Evolutionary conservation across 2,888 invertebrate species (phyloP).

Genomic region (Ophion ellenae): DNA sequence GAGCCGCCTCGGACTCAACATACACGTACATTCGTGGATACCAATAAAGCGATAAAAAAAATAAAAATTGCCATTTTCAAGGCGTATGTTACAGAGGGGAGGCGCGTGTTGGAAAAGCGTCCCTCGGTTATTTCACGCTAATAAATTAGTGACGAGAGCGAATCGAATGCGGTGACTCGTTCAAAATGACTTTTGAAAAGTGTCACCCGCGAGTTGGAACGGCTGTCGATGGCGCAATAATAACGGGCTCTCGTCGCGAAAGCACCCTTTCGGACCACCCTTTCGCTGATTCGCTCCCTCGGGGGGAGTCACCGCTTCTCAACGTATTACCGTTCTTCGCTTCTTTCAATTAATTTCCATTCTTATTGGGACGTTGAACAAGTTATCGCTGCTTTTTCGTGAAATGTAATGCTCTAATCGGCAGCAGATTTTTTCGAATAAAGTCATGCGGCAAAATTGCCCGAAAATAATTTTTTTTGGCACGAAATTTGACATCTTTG

Average conservation of each 20-base stretch:
- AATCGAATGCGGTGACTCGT: not conserved
- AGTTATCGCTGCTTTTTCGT: no score
- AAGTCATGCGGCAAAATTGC: no score
- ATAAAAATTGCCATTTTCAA: constrained; percentile 4
- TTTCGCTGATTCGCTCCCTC: constrained; percentile 58
- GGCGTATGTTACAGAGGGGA: not conserved
- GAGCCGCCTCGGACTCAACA: not conserved
- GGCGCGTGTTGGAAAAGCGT: not conserved
- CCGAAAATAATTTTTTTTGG: no score
- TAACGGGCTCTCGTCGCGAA: constrained; percentile 51
- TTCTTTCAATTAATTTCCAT: no score
- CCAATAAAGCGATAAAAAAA: constrained; percentile 34
- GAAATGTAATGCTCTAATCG: no score
- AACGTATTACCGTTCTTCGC: no score
- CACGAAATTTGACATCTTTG: no score
- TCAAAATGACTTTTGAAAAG: constrained; percentile 33
- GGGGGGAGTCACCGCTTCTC: constrained; percentile 59
- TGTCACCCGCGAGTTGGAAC: constrained; percentile 39
- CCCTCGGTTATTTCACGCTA: constrained; percentile 48
- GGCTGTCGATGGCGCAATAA: constrained; percentile 29
- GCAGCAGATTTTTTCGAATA: no score
- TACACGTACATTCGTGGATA: not conserved
- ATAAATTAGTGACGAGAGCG: constrained; percentile 53
- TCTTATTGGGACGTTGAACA: no score
- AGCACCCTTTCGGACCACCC: constrained; percentile 55